A percentile compares a stretch with the other conserved stretches of the same genome.
Conservation (phyloP, 2,888 invertebrate genomes). For the Diplolepis rosae region DNA sequence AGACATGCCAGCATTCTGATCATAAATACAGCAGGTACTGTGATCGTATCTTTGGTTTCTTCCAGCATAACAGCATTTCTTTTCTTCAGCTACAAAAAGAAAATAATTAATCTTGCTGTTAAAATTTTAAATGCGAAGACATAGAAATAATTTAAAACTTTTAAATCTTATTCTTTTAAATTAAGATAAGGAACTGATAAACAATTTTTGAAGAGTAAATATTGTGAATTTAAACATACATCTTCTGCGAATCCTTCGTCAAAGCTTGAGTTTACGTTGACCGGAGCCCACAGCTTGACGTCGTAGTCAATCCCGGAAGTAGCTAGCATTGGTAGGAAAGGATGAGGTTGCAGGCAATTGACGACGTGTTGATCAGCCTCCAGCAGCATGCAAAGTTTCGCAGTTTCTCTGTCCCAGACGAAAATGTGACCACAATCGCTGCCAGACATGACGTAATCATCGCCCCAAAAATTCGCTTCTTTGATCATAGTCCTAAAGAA, state of each 20-base stretch:
- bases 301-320: constrained; percentile 93
- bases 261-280: constrained; percentile 78
- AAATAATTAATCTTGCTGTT: constrained; percentile 52
- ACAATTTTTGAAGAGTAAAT: too few species aligned
- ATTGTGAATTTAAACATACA: constrained; percentile 74
- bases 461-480: constrained; percentile 90
- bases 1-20: constrained; percentile 83
- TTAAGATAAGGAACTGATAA: constrained; percentile 6
- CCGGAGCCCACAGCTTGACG: constrained; percentile 88
- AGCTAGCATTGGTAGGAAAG: constrained; percentile 83
- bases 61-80: constrained; percentile 89
- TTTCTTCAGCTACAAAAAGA: constrained; percentile 78
- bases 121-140: neutral
- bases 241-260: constrained; percentile 79
- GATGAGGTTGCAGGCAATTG: constrained; percentile 90
- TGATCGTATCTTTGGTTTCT: constrained; percentile 90
- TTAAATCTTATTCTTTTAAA: neutral
- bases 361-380: constrained; percentile 89
- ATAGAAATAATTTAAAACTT: neutral
- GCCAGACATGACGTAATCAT: constrained; percentile 88
- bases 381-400: constrained; percentile 82
- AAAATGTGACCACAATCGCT: constrained; percentile 93
- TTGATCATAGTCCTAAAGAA: constrained; percentile 86
- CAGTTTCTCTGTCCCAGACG: constrained; percentile 84
- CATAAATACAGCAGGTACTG: constrained; percentile 91